phyloP scores from a whole-genome alignment of 2,888 invertebrate genomes.

The Hirudinaria manillensis region DNA sequence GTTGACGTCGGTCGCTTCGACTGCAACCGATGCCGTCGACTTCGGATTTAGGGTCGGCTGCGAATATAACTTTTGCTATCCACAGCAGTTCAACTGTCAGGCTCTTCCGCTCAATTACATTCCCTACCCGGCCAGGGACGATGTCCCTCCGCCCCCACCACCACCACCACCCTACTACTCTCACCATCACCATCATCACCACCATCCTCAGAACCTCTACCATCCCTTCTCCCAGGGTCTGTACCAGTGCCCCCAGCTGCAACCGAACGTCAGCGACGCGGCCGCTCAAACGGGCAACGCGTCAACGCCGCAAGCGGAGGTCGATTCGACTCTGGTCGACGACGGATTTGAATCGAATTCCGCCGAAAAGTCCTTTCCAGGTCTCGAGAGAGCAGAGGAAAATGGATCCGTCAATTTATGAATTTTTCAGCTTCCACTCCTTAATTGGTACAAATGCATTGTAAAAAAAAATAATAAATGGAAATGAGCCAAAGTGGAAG shows the following conservation, averaged over 20 bases:
- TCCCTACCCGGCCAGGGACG: background rate
- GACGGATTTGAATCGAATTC: background rate
- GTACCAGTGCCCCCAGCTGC: conserved; percentile 6
- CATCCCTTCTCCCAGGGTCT: background rate
- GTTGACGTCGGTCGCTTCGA: background rate
- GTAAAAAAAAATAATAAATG: too few species aligned
- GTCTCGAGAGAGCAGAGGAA: background rate
- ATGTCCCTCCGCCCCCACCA: background rate
- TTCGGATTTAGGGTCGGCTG: conserved; percentile 2
- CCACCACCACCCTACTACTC: background rate
- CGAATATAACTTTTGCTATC: conserved; percentile 12
- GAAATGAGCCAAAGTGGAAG: too few species aligned
- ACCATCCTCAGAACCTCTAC: background rate
- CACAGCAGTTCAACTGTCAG: conserved; percentile 15
- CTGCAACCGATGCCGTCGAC: background rate
- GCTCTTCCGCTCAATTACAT: background rate
- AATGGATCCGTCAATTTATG: background rate
- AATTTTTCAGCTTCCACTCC: background rate
- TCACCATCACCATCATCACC: background rate
- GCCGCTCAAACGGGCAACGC: conserved; percentile 15
- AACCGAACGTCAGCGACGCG: conserved; percentile 20
- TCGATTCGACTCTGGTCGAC: conserved; percentile 16
- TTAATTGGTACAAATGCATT: too few species aligned
- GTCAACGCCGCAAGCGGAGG: conserved; percentile 17
- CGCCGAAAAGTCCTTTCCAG: background rate